Evolutionary conservation across 1,140 invertebrate genomes (phyloP).

Genomic region (Thalassaphorura encarpata): DNA sequence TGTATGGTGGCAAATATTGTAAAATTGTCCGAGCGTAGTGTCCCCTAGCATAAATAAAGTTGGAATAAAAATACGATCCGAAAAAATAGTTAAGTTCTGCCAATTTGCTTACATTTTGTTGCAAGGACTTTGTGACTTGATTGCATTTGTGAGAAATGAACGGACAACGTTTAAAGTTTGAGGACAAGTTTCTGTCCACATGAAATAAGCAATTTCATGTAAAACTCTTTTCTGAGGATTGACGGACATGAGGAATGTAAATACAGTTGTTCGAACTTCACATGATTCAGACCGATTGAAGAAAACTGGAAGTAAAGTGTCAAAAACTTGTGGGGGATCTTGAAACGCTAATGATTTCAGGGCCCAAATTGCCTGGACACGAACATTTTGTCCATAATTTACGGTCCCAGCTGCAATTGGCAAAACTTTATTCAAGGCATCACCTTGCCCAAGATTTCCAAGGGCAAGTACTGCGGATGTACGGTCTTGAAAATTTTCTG

Average conservation of each 20-base stretch:
- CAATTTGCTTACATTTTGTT: background rate
- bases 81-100: background rate
- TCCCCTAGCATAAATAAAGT: conserved; percentile 12
- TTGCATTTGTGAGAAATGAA: conserved; percentile 7
- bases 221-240: conserved; percentile 16
- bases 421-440: conserved; percentile 21
- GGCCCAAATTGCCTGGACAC: conserved; percentile 29
- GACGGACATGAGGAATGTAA: conserved; percentile 18
- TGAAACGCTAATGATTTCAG: conserved; percentile 3
- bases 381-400: conserved; percentile 1
- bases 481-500: conserved; percentile 18
- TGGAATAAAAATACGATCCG: background rate
- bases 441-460: conserved; percentile 21
- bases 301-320: conserved; percentile 23
- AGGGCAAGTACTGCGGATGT: conserved; percentile 21
- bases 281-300: conserved; percentile 28
- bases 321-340: conserved; percentile 4
- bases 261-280: conserved; percentile 25
- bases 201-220: conserved; percentile 30
- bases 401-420: conserved; percentile 25
- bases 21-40: conserved; percentile 23
- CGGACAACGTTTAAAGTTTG: conserved; percentile 19
- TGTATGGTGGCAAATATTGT: conserved; percentile 27
- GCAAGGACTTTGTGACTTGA: conserved; percentile 21
- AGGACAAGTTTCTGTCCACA: conserved; percentile 31